phyloP scores from a whole-genome alignment of 1,140 invertebrate genomes.

The Oedothorax gibbosus region DNA sequence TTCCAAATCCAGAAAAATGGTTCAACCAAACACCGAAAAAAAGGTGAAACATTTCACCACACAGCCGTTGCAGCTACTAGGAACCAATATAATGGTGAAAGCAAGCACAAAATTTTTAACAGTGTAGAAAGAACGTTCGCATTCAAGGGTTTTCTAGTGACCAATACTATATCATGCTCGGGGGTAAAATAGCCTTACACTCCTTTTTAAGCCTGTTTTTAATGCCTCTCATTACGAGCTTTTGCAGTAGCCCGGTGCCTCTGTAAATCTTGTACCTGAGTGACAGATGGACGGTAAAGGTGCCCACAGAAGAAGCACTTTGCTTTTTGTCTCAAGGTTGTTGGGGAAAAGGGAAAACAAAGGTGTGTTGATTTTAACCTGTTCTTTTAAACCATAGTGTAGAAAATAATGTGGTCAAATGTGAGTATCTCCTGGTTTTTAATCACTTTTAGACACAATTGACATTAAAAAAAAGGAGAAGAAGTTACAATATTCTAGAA shows the following conservation, averaged over 20 bases:
- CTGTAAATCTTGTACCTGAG: slow-evolving; percentile 38
- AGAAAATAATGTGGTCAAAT: not conserved
- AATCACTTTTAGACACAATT: too few species aligned
- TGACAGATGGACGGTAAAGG: slow-evolving; percentile 41
- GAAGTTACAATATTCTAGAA: not conserved
- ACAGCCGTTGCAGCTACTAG: too few species aligned
- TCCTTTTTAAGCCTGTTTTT: slow-evolving; percentile 50
- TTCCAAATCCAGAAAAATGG: too few species aligned
- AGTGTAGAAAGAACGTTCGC: too few species aligned
- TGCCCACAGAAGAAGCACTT: not conserved
- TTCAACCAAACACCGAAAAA: too few species aligned
- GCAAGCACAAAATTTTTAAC: too few species aligned
- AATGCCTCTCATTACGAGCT: slow-evolving; percentile 37
- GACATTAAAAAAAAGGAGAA: too few species aligned
- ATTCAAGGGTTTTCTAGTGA: too few species aligned
- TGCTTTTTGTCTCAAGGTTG: not conserved
- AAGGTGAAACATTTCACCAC: too few species aligned
- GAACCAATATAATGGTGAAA: too few species aligned
- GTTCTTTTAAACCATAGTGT: not conserved
- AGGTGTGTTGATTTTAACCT: not conserved
- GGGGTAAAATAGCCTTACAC: slow-evolving; percentile 18
- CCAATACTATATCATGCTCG: not conserved
- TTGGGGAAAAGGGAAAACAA: not conserved
- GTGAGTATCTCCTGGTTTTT: not conserved
- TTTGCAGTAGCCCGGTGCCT: slow-evolving; percentile 25